Base-by-base conservation (phyloP, 2,797 vertebrate genomes). In the Ambastaia sidthimunki region DNA sequence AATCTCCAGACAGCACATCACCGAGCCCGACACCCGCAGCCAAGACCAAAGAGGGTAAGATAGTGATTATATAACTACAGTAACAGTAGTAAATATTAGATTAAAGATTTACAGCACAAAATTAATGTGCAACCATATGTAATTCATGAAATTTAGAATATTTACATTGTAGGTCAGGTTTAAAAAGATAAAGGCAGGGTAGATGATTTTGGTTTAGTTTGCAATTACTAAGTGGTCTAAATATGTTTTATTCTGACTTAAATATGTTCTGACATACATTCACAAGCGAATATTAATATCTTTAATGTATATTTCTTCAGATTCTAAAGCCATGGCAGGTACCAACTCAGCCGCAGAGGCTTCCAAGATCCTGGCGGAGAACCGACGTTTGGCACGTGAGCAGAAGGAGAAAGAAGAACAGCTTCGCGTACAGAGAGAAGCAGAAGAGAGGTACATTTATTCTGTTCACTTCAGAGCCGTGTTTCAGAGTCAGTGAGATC, bases 311-410 rank as follows among this genome's bases (percentile, higher is more conserved):
- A 21, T 55, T 18, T 13, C 76, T 74, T 41, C 77, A 94, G 93
- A 93, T 87, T 88, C 90, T 74, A 96, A 95, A 91, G 74, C 79
- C 18, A 37, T 86, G 6, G 81, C 92, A 7, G 95, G 94, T 84
- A 95, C 93, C 77, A 94, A 93, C 84, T 95, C 93, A 0, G 96
- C 95, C 6, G 94, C 96, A 31, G 95, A 96, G 88, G 95, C 95
- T 11, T 94, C 95, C 15, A 97, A 95, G 92, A 95, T 96, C 86
- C 90, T 97, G 87, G 91, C 96, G 0, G 95, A 96, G 89, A 97
- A 96, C 82, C 93, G 94, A 3, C 93, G 95, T 52, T 87, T 97
- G 82, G 95, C 94, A 76, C 92, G 94, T n/a, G 96, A 97, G 85
- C 96, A 96, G 78, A 95, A 94, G 60, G 94, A 96, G 76, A 92